Conservation (phyloP, 2,888 invertebrate genomes). For the Philereme vetulata region DNA sequence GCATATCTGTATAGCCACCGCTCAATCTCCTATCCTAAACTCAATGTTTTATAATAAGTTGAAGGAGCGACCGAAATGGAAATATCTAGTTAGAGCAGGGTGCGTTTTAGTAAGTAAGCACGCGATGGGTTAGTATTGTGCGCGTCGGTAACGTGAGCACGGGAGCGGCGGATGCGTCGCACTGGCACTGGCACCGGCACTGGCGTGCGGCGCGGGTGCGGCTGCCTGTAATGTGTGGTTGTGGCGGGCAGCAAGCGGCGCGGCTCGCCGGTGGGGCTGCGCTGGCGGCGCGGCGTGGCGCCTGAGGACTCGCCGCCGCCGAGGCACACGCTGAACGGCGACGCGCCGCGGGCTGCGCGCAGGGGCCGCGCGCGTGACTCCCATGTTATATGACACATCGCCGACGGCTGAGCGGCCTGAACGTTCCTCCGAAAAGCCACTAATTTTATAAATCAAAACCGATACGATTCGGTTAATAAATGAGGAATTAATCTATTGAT, state of each 20-base stretch:
- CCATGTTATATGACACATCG: slow-evolving; percentile 57
- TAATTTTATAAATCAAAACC: slow-evolving; percentile 3
- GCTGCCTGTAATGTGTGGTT: slow-evolving; percentile 51
- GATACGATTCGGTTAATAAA: background rate
- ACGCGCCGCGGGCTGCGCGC: slow-evolving; percentile 31
- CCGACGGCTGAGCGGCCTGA: slow-evolving; percentile 34
- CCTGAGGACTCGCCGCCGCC: slow-evolving; percentile 54
- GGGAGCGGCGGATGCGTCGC: slow-evolving; percentile 13
- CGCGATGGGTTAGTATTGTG: background rate
- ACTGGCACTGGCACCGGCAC: background rate
- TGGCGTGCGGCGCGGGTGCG: slow-evolving; percentile 16
- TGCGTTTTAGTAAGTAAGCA: background rate
- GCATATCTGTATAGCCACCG: slow-evolving; percentile 24
- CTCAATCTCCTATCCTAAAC: slow-evolving; percentile 1
- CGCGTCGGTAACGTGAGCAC: slow-evolving; percentile 21
- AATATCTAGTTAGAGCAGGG: background rate
- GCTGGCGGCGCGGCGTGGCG: slow-evolving; percentile 71
- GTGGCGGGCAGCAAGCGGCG: slow-evolving; percentile 58
- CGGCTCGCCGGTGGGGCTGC: slow-evolving; percentile 59
- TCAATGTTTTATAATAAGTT: background rate
- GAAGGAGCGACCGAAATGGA: background rate
- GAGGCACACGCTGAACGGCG: slow-evolving; percentile 36
- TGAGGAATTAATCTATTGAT: slow-evolving; percentile 5
- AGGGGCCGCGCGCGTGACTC: slow-evolving; percentile 48
- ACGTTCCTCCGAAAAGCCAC: background rate